Percentiles rank a stretch among this genome's conserved stretches.
phyloP scores from a whole-genome alignment of 1,140 invertebrate genomes.

The Aphelinus atriplicis region DNA sequence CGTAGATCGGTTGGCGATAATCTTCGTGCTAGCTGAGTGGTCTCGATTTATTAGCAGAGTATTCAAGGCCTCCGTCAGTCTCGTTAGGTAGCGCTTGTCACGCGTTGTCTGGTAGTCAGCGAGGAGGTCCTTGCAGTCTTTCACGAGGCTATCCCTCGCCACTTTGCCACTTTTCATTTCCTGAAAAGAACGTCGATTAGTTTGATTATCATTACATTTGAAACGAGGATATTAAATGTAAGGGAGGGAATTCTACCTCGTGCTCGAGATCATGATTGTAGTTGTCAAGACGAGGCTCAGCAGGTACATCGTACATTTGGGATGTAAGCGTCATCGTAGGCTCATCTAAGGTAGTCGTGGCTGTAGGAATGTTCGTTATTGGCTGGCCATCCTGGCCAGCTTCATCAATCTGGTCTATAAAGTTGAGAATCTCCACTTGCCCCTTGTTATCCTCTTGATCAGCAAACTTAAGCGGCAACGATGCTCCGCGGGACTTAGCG shows the following conservation, averaged over 20 bases:
- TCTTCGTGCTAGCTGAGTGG: neutral
- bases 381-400: neutral
- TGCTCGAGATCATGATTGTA: slow-evolving; percentile 36
- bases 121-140: slow-evolving; percentile 46
- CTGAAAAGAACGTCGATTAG: no score
- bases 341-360: slow-evolving; percentile 51
- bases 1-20: neutral
- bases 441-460: slow-evolving; percentile 48
- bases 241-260: slow-evolving; percentile 8
- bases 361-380: slow-evolving; percentile 64
- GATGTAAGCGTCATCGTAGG: slow-evolving; percentile 67
- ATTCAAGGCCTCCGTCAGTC: slow-evolving; percentile 54
- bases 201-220: no score
- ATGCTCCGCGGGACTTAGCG: slow-evolving; percentile 13
- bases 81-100: slow-evolving; percentile 42
- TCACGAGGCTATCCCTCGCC: slow-evolving; percentile 31
- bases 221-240: no score
- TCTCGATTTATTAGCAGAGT: slow-evolving; percentile 41
- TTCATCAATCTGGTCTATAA: neutral
- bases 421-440: slow-evolving; percentile 49
- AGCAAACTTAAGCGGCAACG: slow-evolving; percentile 49
- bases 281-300: slow-evolving; percentile 46
- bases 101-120: slow-evolving; percentile 48
- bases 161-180: neutral
- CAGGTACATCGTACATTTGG: slow-evolving; percentile 63